Percentiles rank a stretch among this genome's conserved stretches.
These are phyloP conservation scores for Larimichthys crocea DNA, from an alignment of 2,113 vertebrate species.

Conservation along the genomic window DNA sequence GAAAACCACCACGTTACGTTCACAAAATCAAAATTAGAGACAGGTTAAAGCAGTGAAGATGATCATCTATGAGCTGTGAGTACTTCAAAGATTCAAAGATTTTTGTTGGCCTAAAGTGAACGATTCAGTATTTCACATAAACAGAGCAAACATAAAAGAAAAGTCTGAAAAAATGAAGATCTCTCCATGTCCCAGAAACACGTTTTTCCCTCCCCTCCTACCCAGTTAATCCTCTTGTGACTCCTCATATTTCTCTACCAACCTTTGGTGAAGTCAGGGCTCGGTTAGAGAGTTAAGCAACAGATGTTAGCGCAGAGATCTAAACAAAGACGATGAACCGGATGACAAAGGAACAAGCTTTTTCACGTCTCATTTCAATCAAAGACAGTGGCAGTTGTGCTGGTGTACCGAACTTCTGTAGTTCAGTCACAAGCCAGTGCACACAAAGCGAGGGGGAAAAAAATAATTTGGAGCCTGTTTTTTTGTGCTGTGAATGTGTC, in stretches of 20 bases:
- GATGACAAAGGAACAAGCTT: not conserved
- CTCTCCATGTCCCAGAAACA: not conserved
- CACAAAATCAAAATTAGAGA: not conserved
- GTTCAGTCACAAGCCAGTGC: not conserved
- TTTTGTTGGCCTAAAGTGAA: not conserved
- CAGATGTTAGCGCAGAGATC: not conserved
- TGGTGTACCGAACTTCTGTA: not conserved
- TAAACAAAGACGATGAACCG: not conserved
- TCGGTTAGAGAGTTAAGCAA: not conserved
- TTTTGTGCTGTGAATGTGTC: slow-evolving; percentile 5
- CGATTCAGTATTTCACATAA: not conserved
- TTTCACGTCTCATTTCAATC: not conserved
- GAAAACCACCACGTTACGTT: not conserved
- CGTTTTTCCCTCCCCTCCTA: not conserved
- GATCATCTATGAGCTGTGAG: not conserved
- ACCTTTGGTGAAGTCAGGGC: not conserved
- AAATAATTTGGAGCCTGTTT: not conserved
- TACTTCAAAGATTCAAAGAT: not conserved
- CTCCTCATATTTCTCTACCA: not conserved
- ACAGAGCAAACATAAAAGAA: not conserved
- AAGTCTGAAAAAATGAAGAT: not conserved
- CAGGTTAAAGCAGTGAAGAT: not conserved
- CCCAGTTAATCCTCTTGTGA: not conserved
- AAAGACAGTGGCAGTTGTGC: not conserved
- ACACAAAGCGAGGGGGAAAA: not conserved